phyloP scores from a whole-genome alignment of 2,113 vertebrate species.

The Apus apus region DNA sequence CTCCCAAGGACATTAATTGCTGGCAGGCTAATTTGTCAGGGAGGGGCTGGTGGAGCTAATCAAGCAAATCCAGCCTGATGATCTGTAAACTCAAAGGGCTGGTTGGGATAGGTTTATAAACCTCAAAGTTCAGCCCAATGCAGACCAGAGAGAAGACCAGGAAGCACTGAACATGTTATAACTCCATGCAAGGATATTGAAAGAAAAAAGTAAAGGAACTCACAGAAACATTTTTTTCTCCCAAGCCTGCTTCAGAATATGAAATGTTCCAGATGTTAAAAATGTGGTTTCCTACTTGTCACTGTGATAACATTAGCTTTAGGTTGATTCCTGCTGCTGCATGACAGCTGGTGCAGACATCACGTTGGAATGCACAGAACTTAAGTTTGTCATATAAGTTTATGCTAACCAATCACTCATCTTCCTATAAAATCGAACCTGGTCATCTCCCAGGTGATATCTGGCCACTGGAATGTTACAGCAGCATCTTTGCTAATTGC shows the following conservation, averaged over 20 bases:
- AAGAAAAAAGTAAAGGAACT: background rate
- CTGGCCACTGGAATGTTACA: background rate
- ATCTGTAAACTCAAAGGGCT: background rate
- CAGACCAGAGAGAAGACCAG: background rate
- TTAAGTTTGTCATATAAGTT: background rate
- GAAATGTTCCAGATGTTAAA: background rate
- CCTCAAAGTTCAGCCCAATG: background rate
- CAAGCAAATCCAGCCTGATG: background rate
- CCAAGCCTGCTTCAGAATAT: background rate
- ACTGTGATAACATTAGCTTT: constrained; percentile 31
- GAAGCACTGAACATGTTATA: background rate
- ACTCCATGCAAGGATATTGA: background rate
- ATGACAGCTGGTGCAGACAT: constrained; percentile 28
- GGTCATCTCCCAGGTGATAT: background rate
- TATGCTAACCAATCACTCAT: background rate
- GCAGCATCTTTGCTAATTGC: background rate
- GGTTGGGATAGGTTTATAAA: background rate
- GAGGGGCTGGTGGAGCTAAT: background rate
- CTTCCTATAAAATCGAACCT: background rate
- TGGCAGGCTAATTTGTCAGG: background rate
- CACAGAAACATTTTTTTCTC: background rate
- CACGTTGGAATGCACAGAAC: background rate
- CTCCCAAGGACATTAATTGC: accelerated
- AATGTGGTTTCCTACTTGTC: constrained; percentile 6
- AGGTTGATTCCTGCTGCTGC: constrained; percentile 7